Evolutionary conservation across 2,888 invertebrate species (phyloP), one percentile per base, ranked within the genome.

Genomic region (Xestia c-nigrum): DNA sequence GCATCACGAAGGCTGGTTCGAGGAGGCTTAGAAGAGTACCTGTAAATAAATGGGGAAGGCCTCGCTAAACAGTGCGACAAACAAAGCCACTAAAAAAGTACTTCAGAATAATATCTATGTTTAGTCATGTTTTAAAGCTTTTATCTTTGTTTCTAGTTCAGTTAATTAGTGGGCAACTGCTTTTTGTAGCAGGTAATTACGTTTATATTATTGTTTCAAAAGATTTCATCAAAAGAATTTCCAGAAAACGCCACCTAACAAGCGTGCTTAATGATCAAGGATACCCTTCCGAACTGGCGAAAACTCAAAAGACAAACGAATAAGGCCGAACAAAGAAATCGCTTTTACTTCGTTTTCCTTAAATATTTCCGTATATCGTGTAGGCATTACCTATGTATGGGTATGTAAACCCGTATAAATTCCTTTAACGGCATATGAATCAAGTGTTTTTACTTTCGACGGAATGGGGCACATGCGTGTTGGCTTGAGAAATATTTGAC

Each of bases 231-330:
- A 90, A 91, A 90, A 88, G 87, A 88, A 87, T 89, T 88, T 85
- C 73, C 82, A 85, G 88, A 90, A 91, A 92, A 91, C 83, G 89
- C 86, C 87, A 89, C 86, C 91, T 94, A 95, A 95, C 94, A 94
- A 94, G 94, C 91, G 90, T 89, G 92, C 92, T 92, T 95, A 95
- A 95, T 94, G 94, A 94, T 94, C 91, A 91, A 92, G 92, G 92
- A 91, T 92, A 92, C 90, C 90, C 90, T 91, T 86, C 73, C 81
- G 78, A 89, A 90, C 88, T 88, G 90, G 88, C 90, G 90, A 93
- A 93, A 94, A 93, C 91, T 94, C 94, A 94, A 94, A 95, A 94
- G 93, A 94, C 93, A 93, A 94, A 93, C 92, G 93, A 91, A 93
- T 92, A 88, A 87, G 89, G 80, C 79, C 87, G 91, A 91, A 93